phyloP scores from a whole-genome alignment of 2,797 vertebrate species.

The Alcedo quadribrachys region DNA sequence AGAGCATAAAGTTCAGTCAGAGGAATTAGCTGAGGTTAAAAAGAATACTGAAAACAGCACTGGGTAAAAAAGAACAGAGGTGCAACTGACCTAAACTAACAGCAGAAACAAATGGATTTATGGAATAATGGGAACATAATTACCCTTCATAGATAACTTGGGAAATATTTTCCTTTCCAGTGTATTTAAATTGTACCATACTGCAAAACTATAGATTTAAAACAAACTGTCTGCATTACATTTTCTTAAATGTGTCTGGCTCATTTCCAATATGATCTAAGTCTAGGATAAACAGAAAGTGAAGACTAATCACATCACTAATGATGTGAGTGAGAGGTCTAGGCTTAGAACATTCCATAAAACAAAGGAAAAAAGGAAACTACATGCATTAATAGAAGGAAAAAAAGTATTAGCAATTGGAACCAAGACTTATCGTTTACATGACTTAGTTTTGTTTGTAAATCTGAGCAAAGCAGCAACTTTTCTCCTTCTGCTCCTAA shows the following conservation, averaged over 20 bases:
- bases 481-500: neutral
- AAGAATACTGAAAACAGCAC: neutral
- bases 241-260: constrained; percentile 14
- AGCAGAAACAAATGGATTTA: neutral
- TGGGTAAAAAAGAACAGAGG: neutral
- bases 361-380: constrained; percentile 30
- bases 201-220: constrained; percentile 19
- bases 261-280: constrained; percentile 24
- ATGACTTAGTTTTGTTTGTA: neutral
- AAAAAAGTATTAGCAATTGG: constrained; percentile 5
- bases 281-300: constrained; percentile 12
- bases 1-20: neutral
- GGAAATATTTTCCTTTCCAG: constrained; percentile 6
- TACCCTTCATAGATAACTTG: neutral
- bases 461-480: neutral
- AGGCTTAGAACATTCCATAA: constrained; percentile 15
- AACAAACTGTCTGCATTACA: constrained; percentile 20
- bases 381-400: neutral
- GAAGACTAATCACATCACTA: neutral
- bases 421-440: neutral
- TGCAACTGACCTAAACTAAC: neutral
- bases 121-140: neutral
- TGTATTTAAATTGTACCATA: neutral
- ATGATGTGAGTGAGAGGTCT: constrained; percentile 1
- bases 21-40: neutral